Conservation (phyloP, 1,140 invertebrate genomes). For the Pissodes strobi region DNA sequence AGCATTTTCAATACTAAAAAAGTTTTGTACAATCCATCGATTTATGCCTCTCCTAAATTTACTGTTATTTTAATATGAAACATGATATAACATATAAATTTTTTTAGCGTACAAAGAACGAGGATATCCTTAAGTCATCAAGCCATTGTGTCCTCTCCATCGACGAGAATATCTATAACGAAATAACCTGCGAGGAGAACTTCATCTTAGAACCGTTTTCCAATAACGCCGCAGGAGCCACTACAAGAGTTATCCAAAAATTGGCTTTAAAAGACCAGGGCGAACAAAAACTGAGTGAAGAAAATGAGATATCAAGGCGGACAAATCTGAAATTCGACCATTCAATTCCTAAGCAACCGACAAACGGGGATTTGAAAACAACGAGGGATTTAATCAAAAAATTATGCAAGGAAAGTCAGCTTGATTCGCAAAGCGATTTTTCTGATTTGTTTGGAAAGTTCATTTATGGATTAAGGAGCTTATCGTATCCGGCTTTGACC, state of each 20-base stretch:
- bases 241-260: slow-evolving; percentile 65
- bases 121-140: slow-evolving; percentile 74
- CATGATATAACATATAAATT: too few species aligned
- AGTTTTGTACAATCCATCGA: too few species aligned
- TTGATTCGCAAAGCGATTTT: slow-evolving; percentile 64
- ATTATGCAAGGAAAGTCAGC: slow-evolving; percentile 63
- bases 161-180: slow-evolving; percentile 76
- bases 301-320: slow-evolving; percentile 55
- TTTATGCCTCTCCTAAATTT: too few species aligned
- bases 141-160: slow-evolving; percentile 77
- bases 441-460: slow-evolving; percentile 68
- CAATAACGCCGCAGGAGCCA: slow-evolving; percentile 71
- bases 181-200: slow-evolving; percentile 72
- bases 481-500: slow-evolving; percentile 63
- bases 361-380: slow-evolving; percentile 67
- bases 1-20: too few species aligned
- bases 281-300: slow-evolving; percentile 54
- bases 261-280: slow-evolving; percentile 65
- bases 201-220: slow-evolving; percentile 82
- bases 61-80: too few species aligned
- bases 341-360: slow-evolving; percentile 62
- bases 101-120: slow-evolving; percentile 29
- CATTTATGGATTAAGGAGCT: slow-evolving; percentile 63
- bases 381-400: slow-evolving; percentile 70
- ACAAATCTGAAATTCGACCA: slow-evolving; percentile 73